Evolutionary conservation across 2,113 vertebrate genomes (phyloP).

Genomic region (Apaloderma vittatum): DNA sequence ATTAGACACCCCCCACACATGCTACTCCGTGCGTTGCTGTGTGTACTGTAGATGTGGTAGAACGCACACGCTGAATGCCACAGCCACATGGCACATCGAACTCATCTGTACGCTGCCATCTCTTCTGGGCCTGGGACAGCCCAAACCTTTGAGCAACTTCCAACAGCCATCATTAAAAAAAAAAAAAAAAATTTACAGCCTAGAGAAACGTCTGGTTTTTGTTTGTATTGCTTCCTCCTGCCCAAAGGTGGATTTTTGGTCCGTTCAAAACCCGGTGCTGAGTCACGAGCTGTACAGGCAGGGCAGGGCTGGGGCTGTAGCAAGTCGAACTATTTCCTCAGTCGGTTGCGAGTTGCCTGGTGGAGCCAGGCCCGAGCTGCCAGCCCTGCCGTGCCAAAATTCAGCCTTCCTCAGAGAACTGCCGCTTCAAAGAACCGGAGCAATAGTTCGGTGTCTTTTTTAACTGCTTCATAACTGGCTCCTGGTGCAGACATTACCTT

Average conservation of each 20-base stretch:
- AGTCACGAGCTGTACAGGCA: background rate
- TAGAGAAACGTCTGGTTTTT: background rate
- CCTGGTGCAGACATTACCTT: accelerated
- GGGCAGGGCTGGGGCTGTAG: accelerated
- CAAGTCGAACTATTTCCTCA: background rate
- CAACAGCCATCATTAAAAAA: slow-evolving; percentile 61
- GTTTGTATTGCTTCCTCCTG: background rate
- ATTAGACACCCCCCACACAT: background rate
- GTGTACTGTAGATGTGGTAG: slow-evolving; percentile 10
- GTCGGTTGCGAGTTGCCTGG: accelerated
- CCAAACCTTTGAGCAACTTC: slow-evolving; percentile 58
- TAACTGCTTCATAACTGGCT: background rate
- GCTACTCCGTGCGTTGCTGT: background rate
- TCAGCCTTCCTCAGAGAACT: background rate
- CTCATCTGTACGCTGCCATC: slow-evolving; percentile 52
- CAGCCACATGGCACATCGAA: background rate
- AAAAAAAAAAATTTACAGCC: background rate
- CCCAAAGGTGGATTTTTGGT: background rate
- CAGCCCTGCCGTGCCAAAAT: background rate
- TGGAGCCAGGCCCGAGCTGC: background rate
- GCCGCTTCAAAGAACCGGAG: background rate
- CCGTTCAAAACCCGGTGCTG: background rate
- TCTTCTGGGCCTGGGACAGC: slow-evolving; percentile 21
- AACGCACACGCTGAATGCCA: background rate
- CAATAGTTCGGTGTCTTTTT: background rate